These are phyloP conservation scores for Proteles cristata DNA, from an alignment of 2,113 vertebrate genomes.

Conservation along the genomic window DNA sequence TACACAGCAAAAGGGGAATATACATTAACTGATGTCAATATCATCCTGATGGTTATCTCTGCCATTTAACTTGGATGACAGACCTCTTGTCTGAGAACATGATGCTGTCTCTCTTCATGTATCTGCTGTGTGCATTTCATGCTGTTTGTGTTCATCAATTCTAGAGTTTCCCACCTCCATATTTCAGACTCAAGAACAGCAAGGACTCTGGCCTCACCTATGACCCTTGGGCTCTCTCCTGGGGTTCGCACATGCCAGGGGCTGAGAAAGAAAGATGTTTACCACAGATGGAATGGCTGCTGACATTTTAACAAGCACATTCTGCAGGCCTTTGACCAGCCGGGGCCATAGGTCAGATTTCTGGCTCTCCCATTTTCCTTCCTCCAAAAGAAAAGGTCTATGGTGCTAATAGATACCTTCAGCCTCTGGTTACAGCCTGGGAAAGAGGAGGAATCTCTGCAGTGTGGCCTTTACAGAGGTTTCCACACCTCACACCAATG, in stretches of 20 bases:
- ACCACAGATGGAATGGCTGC: constrained; percentile 48
- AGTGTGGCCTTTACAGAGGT: neutral
- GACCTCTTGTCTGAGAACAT: neutral
- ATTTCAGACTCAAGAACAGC: neutral
- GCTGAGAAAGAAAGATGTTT: constrained; percentile 61
- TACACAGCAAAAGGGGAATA: accelerated
- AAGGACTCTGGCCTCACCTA: neutral
- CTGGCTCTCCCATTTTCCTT: constrained; percentile 42
- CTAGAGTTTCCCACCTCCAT: neutral
- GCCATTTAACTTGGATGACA: neutral
- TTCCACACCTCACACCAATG: neutral
- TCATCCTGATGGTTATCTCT: neutral
- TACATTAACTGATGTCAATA: accelerated
- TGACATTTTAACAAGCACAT: constrained; percentile 69
- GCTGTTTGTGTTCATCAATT: neutral
- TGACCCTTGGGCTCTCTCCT: constrained; percentile 68
- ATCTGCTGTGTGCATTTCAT: neutral
- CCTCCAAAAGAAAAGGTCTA: neutral
- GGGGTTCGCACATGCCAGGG: constrained; percentile 37
- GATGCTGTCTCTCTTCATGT: neutral
- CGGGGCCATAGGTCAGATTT: constrained; percentile 73
- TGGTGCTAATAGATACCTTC: neutral
- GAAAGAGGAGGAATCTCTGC: neutral
- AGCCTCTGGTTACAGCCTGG: constrained; percentile 25
- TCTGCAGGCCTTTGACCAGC: constrained; percentile 37